A percentile compares a stretch with the other conserved stretches of the same genome.
Evolutionary conservation across 2,113 vertebrate species (phyloP).

Genomic region (Thamnophis sirtalis): DNA sequence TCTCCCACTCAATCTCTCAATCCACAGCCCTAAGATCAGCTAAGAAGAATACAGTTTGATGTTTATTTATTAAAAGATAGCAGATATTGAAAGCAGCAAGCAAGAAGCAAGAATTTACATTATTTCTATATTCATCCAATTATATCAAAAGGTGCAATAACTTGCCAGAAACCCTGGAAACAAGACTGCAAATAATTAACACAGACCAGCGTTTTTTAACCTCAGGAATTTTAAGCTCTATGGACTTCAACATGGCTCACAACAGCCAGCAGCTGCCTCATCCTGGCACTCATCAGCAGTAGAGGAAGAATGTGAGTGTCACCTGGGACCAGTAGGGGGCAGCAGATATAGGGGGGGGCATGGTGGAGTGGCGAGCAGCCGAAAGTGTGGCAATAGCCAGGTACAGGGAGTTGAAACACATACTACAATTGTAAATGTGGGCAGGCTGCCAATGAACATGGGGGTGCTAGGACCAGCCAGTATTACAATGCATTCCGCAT

Average conservation of each 20-base stretch:
- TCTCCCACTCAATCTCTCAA: not conserved
- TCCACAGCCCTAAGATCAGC: not conserved
- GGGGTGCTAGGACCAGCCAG: no score
- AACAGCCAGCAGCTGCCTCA: not conserved
- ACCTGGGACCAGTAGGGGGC: not conserved
- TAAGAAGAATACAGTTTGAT: not conserved
- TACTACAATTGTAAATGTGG: not conserved
- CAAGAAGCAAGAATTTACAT: not conserved
- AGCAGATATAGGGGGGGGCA: not conserved
- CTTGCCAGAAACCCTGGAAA: not conserved
- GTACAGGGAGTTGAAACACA: not conserved
- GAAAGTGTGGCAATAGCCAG: not conserved
- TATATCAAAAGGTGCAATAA: not conserved
- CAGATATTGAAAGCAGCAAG: not conserved
- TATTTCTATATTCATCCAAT: not conserved
- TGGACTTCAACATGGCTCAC: not conserved
- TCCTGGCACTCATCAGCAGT: not conserved
- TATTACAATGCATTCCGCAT: no score
- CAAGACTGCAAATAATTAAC: not conserved
- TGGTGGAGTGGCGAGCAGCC: not conserved
- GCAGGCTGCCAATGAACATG: not conserved
- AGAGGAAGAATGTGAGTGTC: not conserved
- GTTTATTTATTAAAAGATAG: not conserved
- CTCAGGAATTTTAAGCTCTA: no score
- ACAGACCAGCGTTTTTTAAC: not conserved